A percentile compares a stretch with the other conserved stretches of the same genome.
These are phyloP conservation scores for Phalloptychus januarius DNA, from an alignment of 2,797 vertebrate genomes.

Conservation along the genomic window DNA sequence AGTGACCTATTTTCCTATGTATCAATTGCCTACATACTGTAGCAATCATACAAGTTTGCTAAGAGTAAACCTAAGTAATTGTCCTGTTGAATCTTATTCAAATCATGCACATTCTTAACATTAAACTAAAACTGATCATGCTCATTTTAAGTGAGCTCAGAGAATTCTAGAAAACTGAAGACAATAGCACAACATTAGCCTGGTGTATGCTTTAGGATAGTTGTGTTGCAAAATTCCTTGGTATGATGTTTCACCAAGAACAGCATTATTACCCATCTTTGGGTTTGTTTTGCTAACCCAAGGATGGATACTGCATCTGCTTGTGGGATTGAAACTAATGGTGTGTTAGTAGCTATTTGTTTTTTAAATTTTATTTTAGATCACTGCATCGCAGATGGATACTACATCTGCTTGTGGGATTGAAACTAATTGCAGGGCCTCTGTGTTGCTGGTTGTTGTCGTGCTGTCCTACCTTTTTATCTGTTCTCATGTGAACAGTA, in stretches of 20 bases:
- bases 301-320: no score
- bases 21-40: not conserved
- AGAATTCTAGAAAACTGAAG: no score
- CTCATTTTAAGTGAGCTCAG: not conserved
- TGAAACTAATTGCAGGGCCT: conserved; percentile 26
- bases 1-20: not conserved
- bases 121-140: conserved; percentile 6
- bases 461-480: conserved; percentile 16
- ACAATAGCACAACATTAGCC: not conserved
- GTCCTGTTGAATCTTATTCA: no score
- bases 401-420: conserved; percentile 1
- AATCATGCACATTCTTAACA: not conserved
- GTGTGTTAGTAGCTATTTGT: not conserved
- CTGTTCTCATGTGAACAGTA: conserved; percentile 53
- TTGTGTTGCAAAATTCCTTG: not conserved
- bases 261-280: conserved; percentile 17
- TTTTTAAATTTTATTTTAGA: conserved; percentile 29
- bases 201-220: conserved; percentile 27
- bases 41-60: not conserved
- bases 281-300: no score
- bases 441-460: conserved; percentile 11
- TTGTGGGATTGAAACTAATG: no score
- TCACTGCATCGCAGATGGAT: conserved; percentile 28
- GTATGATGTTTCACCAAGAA: conserved; percentile 31
- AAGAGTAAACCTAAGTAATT: not conserved